These are phyloP conservation scores for Aurelia sp. DNA, from an alignment of 30 jellyfish, hydroid and myxozoan genomes.

Conservation along the genomic window DNA sequence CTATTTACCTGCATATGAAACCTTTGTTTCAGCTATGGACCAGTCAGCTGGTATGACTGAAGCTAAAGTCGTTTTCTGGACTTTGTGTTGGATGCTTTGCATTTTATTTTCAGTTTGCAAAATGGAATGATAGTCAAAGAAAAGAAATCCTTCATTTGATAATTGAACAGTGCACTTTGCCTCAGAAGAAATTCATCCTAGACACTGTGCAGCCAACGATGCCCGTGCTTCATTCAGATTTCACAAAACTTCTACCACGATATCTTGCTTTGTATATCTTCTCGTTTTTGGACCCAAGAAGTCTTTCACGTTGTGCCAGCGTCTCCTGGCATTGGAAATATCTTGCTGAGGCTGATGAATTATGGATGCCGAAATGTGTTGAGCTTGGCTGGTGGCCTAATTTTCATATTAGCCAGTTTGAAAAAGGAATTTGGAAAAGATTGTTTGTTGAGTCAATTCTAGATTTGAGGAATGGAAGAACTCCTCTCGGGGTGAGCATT, in stretches of 20 bases:
- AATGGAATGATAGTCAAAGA: slow-evolving; percentile 18
- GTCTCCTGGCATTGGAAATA: slow-evolving; percentile 10
- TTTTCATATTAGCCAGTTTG: slow-evolving; percentile 6
- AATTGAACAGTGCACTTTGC: background rate
- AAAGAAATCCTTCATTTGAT: slow-evolving; percentile 5
- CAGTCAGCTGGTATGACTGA: too few species aligned
- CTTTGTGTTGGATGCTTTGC: background rate
- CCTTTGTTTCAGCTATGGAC: too few species aligned
- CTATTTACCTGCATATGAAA: too few species aligned
- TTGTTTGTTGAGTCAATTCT: slow-evolving; percentile 11
- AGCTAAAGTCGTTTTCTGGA: too few species aligned
- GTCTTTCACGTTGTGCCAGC: slow-evolving; percentile 12
- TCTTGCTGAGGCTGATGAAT: slow-evolving; percentile 16
- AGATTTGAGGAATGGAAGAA: slow-evolving; percentile 9
- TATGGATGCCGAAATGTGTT: slow-evolving; percentile 24
- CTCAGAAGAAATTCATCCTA: background rate
- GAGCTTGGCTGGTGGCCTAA: slow-evolving; percentile 26
- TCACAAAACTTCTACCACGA: background rate
- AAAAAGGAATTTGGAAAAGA: slow-evolving; percentile 15
- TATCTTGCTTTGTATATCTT: slow-evolving; percentile 2
- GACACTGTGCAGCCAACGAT: too few species aligned
- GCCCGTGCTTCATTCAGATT: too few species aligned
- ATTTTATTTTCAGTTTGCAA: slow-evolving; percentile 4
- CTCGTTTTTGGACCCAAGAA: slow-evolving; percentile 22
- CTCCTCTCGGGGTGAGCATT: background rate